A percentile compares a stretch with the other conserved stretches of the same genome.
phyloP scores from a whole-genome alignment of 2,888 invertebrate species.

The Folsomia manolachei region DNA sequence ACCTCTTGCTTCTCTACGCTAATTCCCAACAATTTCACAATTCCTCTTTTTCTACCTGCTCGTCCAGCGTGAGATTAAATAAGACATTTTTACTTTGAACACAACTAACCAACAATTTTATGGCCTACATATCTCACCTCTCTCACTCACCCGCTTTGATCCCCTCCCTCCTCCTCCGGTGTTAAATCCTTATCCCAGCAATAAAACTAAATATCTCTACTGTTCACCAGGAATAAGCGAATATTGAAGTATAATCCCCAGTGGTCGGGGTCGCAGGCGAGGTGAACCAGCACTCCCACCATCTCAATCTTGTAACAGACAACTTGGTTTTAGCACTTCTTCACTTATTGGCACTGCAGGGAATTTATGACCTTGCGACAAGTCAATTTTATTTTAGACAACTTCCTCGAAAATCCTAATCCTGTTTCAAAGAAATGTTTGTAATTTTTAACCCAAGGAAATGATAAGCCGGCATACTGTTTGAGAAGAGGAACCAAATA shows the following conservation, averaged over 20 bases:
- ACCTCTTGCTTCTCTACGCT: background rate
- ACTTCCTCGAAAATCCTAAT: slow-evolving; percentile 21
- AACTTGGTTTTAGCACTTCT: background rate
- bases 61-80: too few relatives aligned
- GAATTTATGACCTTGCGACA: slow-evolving; percentile 10
- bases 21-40: background rate
- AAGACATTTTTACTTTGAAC: too few relatives aligned
- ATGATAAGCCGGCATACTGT: background rate
- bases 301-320: background rate
- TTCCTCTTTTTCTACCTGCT: background rate
- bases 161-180: too few relatives aligned
- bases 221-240: too few relatives aligned
- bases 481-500: too few relatives aligned
- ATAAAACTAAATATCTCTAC: too few relatives aligned
- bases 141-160: background rate
- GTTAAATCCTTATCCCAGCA: too few relatives aligned
- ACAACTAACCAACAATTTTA: background rate
- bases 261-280: background rate
- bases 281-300: background rate
- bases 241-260: background rate
- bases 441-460: slow-evolving; percentile 1
- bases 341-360: background rate
- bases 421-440: slow-evolving; percentile 18
- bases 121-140: background rate
- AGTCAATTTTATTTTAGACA: slow-evolving; percentile 22